Evolutionary conservation across 2,888 invertebrate genomes (phyloP).

Genomic region (Nomada flava): DNA sequence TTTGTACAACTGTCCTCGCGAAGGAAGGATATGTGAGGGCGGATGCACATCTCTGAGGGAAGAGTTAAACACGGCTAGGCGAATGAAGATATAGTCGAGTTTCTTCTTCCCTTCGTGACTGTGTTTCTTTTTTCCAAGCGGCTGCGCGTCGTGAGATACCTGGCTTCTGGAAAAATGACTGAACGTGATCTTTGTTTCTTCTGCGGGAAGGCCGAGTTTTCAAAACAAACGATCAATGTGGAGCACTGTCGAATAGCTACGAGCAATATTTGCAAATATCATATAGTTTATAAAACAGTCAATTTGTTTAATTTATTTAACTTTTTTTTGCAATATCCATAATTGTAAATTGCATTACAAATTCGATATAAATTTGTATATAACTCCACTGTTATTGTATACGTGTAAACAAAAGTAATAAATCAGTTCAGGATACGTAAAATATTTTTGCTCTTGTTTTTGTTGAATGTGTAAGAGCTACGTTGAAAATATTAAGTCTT

Average conservation of each 20-base stretch:
- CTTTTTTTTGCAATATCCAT: too few species aligned
- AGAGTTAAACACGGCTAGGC: slow-evolving; percentile 33
- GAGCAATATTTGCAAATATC: not conserved
- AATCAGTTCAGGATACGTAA: not conserved
- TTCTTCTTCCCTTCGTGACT: slow-evolving; percentile 52
- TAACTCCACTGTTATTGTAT: not conserved
- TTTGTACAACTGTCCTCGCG: not conserved
- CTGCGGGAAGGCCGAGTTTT: not conserved
- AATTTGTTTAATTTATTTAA: too few species aligned
- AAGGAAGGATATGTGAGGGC: not conserved
- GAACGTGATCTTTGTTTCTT: slow-evolving; percentile 48
- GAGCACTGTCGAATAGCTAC: not conserved
- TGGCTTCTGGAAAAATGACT: slow-evolving; percentile 56
- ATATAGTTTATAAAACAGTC: too few species aligned
- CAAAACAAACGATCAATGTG: not conserved
- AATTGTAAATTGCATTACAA: too few species aligned
- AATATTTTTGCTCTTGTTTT: not conserved
- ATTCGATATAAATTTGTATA: not conserved
- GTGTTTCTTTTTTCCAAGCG: slow-evolving; percentile 49
- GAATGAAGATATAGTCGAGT: slow-evolving; percentile 6
- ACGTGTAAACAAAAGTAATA: not conserved
- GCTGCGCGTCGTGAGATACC: slow-evolving; percentile 54
- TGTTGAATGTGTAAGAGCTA: too few species aligned
- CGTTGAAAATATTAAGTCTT: not conserved
- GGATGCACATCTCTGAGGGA: slow-evolving; percentile 11